Evolutionary conservation across 2,113 vertebrate genomes (phyloP).

Genomic region (Syrrhaptes paradoxus): DNA sequence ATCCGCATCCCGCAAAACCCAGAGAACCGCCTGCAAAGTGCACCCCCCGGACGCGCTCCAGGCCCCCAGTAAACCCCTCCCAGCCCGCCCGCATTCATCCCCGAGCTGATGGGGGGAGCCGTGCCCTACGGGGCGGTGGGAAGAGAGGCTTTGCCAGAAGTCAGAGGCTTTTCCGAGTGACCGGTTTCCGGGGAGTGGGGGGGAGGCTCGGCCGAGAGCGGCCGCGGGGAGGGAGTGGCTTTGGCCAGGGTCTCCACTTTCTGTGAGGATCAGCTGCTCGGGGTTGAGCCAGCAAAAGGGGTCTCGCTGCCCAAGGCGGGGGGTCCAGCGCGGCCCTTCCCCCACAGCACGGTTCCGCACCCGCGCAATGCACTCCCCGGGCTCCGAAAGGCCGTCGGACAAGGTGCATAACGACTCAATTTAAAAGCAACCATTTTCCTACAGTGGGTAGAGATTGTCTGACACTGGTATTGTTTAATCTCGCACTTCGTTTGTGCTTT

Average conservation of each 20-base stretch:
- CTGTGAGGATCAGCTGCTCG: too few relatives aligned
- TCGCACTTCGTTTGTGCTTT: neutral
- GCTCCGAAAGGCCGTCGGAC: neutral
- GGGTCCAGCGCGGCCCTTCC: neutral
- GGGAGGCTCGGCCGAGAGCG: too few relatives aligned
- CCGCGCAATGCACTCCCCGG: accelerated
- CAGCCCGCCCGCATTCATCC: accelerated
- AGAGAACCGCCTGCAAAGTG: neutral
- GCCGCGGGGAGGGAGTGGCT: neutral
- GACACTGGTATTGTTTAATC: neutral
- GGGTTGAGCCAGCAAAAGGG: neutral
- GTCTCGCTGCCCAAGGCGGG: neutral
- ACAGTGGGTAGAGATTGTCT: neutral
- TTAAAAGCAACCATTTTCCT: neutral
- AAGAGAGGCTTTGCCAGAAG: neutral
- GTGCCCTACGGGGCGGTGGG: accelerated
- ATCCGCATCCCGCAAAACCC: neutral
- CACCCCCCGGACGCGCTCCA: accelerated
- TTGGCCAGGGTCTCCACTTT: neutral
- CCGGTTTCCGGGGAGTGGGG: neutral
- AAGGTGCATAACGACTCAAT: neutral
- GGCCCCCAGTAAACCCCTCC: neutral
- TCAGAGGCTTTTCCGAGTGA: neutral
- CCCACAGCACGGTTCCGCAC: accelerated
- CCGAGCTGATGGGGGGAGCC: neutral